A percentile compares a stretch with the other conserved stretches of the same genome.
phyloP scores from a whole-genome alignment of 2,797 vertebrate genomes.

The Lagorchestes hirsutus region DNA sequence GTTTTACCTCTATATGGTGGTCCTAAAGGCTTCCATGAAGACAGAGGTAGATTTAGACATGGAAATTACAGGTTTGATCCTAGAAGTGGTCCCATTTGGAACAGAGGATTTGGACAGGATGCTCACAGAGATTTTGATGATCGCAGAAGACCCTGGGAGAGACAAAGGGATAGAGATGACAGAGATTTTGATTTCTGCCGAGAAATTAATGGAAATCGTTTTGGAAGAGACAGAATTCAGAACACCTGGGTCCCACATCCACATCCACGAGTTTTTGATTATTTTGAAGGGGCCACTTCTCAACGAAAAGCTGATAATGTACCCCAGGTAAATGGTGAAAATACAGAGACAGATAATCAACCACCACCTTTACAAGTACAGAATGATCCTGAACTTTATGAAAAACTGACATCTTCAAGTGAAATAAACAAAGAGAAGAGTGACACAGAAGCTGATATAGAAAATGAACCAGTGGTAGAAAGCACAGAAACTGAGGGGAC shows the following conservation, averaged over 20 bases:
- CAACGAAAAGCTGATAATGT: conserved; percentile 88
- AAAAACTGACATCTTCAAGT: conserved; percentile 89
- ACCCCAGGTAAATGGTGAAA: conserved; percentile 92
- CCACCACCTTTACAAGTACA: conserved; percentile 85
- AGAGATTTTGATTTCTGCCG: conserved; percentile 97
- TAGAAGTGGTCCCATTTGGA: conserved; percentile 91
- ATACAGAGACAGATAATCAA: conserved; percentile 89
- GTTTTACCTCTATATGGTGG: conserved; percentile 87
- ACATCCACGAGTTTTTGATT: conserved; percentile 88
- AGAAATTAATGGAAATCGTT: conserved; percentile 96
- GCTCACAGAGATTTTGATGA: conserved; percentile 98
- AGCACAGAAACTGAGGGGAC: conserved; percentile 99
- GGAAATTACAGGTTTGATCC: conserved; percentile 95
- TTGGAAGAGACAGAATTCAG: conserved; percentile 91
- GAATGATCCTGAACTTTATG: conserved; percentile 88
- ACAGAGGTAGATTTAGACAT: conserved; percentile 89
- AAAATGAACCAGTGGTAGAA: conserved; percentile 99
- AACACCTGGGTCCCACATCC: conserved; percentile 89
- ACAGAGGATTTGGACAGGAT: conserved; percentile 92
- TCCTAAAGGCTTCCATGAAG: conserved; percentile 94
- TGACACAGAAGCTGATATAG: conserved; percentile 95
- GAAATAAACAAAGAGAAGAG: conserved; percentile 95
- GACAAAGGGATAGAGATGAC: conserved; percentile 97
- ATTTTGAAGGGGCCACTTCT: conserved; percentile 88
- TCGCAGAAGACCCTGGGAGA: conserved; percentile 96